Percentiles rank a stretch among this genome's conserved stretches.
Conservation (phyloP, 2,888 invertebrate species). For the Tipula vernalis region DNA sequence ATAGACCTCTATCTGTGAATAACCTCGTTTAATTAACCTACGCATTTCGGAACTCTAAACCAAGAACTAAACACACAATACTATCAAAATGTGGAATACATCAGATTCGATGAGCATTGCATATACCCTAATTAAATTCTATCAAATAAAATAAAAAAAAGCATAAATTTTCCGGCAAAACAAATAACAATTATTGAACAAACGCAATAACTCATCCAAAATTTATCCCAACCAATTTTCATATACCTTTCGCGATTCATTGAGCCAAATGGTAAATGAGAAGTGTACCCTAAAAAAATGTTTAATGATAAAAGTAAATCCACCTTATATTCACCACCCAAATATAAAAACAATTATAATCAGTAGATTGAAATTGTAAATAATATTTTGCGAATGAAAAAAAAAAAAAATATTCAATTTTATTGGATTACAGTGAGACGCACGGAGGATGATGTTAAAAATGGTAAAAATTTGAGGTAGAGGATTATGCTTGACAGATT, state of each 20-base stretch:
- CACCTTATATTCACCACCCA: not conserved
- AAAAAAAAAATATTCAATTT: not conserved
- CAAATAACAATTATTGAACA: not conserved
- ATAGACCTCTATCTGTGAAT: too few species aligned
- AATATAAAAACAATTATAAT: not conserved
- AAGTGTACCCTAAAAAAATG: not conserved
- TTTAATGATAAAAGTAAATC: not conserved
- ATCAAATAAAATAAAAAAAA: not conserved
- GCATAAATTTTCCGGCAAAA: not conserved
- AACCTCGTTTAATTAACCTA: too few species aligned
- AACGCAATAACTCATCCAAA: not conserved
- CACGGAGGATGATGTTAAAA: not conserved
- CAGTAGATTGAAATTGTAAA: conserved; percentile 6
- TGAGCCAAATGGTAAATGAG: not conserved
- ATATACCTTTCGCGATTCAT: not conserved
- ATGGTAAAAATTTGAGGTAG: not conserved
- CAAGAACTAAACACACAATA: not conserved
- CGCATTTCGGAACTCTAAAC: too few species aligned
- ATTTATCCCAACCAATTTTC: not conserved
- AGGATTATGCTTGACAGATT: conserved; percentile 10
- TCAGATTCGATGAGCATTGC: too few species aligned
- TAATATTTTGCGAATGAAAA: not conserved
- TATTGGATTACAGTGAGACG: not conserved
- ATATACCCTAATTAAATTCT: not conserved
- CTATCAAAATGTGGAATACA: not conserved